Evolutionary conservation across 1,140 invertebrate genomes (phyloP).

Genomic region (Pissodes strobi): DNA sequence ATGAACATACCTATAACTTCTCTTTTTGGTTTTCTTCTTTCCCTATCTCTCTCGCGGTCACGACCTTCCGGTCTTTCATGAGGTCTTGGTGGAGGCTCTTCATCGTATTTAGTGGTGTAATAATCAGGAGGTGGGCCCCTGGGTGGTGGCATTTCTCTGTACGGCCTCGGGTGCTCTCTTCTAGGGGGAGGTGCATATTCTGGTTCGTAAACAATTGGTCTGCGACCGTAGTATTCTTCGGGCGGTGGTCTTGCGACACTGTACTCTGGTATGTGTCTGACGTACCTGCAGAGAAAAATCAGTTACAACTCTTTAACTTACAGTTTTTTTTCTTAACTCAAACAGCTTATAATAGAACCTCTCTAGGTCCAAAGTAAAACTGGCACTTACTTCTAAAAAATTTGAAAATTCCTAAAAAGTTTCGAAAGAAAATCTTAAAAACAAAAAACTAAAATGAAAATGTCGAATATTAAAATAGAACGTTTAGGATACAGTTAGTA

Average conservation of each 20-base stretch:
- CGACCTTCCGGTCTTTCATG: slow-evolving; percentile 12
- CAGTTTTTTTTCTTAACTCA: too few species aligned
- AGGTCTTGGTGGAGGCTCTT: slow-evolving; percentile 39
- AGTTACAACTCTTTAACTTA: too few species aligned
- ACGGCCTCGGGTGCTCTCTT: slow-evolving; percentile 54
- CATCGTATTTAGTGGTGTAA: slow-evolving; percentile 52
- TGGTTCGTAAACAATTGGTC: slow-evolving; percentile 52
- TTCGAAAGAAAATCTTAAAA: too few species aligned
- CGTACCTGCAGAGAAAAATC: slow-evolving; percentile 41
- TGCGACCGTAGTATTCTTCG: slow-evolving; percentile 48
- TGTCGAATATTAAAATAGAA: too few species aligned
- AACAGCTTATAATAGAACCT: too few species aligned
- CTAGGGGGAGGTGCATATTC: slow-evolving; percentile 43
- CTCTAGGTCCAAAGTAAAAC: too few species aligned
- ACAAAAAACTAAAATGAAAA: too few species aligned
- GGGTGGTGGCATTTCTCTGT: slow-evolving; percentile 48
- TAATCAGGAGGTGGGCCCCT: slow-evolving; percentile 46
- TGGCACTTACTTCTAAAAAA: too few species aligned
- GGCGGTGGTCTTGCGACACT: slow-evolving; percentile 42
- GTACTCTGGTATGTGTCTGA: slow-evolving; percentile 50
- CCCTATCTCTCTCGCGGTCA: slow-evolving; percentile 56
- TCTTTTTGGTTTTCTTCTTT: slow-evolving; percentile 64
- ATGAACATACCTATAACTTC: slow-evolving; percentile 69
- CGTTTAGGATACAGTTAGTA: too few species aligned
- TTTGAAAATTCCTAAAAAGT: too few species aligned